Evolutionary conservation across 2,888 invertebrate species (phyloP).

Genomic region (Perizoma affinitatum): DNA sequence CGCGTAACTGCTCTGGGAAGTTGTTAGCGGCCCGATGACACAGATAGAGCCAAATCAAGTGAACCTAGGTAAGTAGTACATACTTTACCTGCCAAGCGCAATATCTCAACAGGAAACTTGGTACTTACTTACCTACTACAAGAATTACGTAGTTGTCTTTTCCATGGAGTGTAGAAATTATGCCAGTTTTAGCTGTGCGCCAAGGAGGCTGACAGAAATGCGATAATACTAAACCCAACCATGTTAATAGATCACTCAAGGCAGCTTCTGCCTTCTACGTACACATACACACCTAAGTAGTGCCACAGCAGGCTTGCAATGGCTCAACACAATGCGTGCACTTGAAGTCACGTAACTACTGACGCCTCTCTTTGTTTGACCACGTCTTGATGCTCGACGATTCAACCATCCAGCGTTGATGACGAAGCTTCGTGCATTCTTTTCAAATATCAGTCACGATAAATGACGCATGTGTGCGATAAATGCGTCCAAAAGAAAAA

Average conservation of each 20-base stretch:
- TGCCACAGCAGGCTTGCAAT: constrained; percentile 31
- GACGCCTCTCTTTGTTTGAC: constrained; percentile 40
- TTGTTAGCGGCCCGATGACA: constrained; percentile 36
- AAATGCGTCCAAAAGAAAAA: constrained; percentile 35
- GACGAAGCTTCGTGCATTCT: constrained; percentile 23
- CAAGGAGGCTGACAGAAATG: constrained; percentile 47
- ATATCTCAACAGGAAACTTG: constrained; percentile 31
- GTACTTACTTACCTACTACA: constrained; percentile 1
- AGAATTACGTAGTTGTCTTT: constrained; percentile 24
- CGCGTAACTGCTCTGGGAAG: constrained; percentile 43
- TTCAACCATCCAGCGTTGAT: constrained; percentile 14
- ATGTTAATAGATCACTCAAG: constrained; percentile 54
- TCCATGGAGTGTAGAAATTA: constrained; percentile 32
- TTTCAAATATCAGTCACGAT: constrained; percentile 16
- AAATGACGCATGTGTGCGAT: constrained; percentile 22
- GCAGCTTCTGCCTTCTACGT: constrained; percentile 48
- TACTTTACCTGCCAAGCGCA: constrained; percentile 29
- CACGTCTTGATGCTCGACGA: constrained; percentile 27
- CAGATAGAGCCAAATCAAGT: constrained; percentile 36
- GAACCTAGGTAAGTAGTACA: neutral
- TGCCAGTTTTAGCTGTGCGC: constrained; percentile 42
- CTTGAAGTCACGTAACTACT: constrained; percentile 40
- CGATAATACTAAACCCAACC: constrained; percentile 42
- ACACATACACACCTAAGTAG: constrained; percentile 24
- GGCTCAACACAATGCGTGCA: constrained; percentile 40